phyloP scores from a whole-genome alignment of 2,113 vertebrate genomes.

The Platysternon megacephalum region DNA sequence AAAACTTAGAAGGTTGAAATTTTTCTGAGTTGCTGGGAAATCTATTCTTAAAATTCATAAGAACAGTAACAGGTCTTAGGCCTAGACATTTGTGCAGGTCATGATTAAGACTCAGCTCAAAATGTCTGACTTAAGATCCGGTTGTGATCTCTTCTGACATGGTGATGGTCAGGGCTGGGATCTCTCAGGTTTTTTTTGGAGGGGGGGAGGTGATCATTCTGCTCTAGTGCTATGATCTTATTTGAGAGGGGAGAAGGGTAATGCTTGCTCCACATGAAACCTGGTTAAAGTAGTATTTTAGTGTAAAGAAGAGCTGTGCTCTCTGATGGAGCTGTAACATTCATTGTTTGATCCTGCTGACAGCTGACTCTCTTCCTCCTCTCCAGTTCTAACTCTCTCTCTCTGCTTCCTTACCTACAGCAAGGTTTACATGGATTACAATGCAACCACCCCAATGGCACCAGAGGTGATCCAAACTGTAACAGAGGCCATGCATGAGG shows the following conservation, averaged over 20 bases:
- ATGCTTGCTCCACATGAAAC: not conserved
- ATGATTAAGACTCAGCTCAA: not conserved
- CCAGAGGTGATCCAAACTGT: slow-evolving; percentile 83
- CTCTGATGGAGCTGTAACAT: not conserved
- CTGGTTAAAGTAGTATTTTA: not conserved
- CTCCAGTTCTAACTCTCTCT: not conserved
- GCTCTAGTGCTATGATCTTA: not conserved
- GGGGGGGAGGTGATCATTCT: not conserved
- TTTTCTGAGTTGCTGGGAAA: not conserved
- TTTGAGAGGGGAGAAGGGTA: not conserved
- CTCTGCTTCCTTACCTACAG: not conserved
- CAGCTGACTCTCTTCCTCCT: not conserved
- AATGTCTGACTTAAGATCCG: not conserved
- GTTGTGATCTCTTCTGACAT: not conserved
- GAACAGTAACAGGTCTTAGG: not conserved
- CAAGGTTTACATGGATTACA: slow-evolving; percentile 94
- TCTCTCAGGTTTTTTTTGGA: not conserved
- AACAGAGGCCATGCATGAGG: slow-evolving; percentile 84
- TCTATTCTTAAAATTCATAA: not conserved
- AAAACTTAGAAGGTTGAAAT: not conserved
- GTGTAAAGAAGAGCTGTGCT: not conserved
- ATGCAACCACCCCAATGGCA: slow-evolving; percentile 92
- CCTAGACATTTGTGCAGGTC: not conserved
- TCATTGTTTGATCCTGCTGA: not conserved
- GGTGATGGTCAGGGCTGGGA: not conserved